Conservation (phyloP, 2,888 invertebrate species). For the Yponomeuta sedellus region DNA sequence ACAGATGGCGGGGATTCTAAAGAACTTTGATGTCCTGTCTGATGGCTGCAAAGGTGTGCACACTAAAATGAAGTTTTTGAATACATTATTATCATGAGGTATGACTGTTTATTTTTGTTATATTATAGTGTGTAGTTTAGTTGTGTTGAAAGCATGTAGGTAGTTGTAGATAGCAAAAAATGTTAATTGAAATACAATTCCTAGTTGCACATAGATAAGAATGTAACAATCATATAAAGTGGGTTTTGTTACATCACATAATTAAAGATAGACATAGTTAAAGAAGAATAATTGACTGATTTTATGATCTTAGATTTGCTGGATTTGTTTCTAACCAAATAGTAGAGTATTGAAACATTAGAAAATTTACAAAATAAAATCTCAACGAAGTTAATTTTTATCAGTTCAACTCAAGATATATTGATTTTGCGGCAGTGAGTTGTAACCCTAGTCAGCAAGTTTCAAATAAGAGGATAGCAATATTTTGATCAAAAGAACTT, state of each 20-base stretch:
- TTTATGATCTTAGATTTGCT: too few relatives aligned
- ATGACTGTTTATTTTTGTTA: constrained; percentile 22
- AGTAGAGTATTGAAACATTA: too few relatives aligned
- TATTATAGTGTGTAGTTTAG: neutral
- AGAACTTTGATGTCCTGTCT: constrained; percentile 53
- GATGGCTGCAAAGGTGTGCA: constrained; percentile 70
- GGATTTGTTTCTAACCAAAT: too few relatives aligned
- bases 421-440: too few relatives aligned
- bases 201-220: neutral
- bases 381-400: too few relatives aligned
- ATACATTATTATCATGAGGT: constrained; percentile 25
- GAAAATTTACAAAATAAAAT: too few relatives aligned
- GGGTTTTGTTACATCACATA: too few relatives aligned
- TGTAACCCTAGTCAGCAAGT: neutral
- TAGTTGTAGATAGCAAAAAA: neutral
- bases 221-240: too few relatives aligned
- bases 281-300: too few relatives aligned
- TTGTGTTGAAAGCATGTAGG: neutral
- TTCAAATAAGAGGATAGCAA: neutral
- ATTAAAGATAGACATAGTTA: too few relatives aligned
- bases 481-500: constrained; percentile 75
- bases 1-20: constrained; percentile 40
- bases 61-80: constrained; percentile 56
- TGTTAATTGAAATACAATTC: neutral
- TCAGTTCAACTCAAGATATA: too few relatives aligned